A percentile compares a stretch with the other conserved stretches of the same genome.
Evolutionary conservation across 2,113 vertebrate species (phyloP).

Genomic region (Lampris megalopsis): DNA sequence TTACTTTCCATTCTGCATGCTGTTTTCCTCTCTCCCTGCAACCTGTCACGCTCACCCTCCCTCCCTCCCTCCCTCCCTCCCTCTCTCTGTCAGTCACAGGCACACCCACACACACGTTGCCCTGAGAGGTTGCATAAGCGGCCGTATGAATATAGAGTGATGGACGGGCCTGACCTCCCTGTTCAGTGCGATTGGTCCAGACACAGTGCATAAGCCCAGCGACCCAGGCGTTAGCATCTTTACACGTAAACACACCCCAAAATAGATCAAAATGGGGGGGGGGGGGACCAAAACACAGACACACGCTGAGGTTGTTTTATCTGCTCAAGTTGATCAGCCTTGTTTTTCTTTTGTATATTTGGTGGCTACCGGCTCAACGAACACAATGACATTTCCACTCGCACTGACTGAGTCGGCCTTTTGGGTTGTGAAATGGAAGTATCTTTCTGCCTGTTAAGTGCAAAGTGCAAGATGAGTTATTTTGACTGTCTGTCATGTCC

Average conservation of each 20-base stretch:
- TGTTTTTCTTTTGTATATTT: no score
- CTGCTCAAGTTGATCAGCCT: not conserved
- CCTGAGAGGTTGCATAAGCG: conserved; percentile 63
- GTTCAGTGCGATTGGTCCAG: conserved; percentile 38
- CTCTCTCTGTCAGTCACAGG: conserved; percentile 22
- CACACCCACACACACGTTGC: conserved; percentile 5
- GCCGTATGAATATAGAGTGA: conserved; percentile 65
- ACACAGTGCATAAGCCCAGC: conserved; percentile 19
- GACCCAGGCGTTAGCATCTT: conserved; percentile 34
- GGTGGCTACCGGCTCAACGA: no score
- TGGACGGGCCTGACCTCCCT: conserved; percentile 44
- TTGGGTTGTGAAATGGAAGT: no score
- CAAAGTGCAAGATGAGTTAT: no score
- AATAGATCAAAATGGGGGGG: no score
- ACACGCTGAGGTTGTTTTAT: not conserved
- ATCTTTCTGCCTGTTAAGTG: no score
- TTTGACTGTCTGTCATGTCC: no score
- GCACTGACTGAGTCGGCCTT: no score
- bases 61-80: not conserved
- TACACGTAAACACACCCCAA: not conserved
- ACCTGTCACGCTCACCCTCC: no score
- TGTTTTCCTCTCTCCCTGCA: no score
- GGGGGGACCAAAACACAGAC: not conserved
- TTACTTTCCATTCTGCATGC: no score
- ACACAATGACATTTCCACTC: no score